phyloP scores from a whole-genome alignment of 1,140 invertebrate genomes.

The Choristoneura fumiferana region DNA sequence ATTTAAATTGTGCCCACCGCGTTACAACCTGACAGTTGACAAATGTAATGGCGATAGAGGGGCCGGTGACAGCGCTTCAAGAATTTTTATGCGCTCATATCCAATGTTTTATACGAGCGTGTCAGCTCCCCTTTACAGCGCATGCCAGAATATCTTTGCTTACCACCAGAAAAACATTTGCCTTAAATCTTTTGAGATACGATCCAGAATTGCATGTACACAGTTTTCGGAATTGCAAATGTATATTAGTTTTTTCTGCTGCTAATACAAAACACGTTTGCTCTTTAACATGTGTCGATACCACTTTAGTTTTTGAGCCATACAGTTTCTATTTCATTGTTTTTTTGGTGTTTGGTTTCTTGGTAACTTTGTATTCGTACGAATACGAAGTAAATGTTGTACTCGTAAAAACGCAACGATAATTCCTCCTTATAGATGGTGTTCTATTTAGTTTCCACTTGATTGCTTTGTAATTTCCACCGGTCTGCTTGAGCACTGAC shows the following conservation, averaged over 20 bases:
- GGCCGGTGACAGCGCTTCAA: constrained; percentile 65
- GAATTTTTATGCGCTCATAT: constrained; percentile 77
- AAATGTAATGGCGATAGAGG: constrained; percentile 73
- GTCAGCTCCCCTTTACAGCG: constrained; percentile 61
- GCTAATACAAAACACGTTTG: constrained; percentile 8
- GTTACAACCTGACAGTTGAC: constrained; percentile 71
- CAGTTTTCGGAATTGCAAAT: background rate
- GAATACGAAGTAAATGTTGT: constrained; percentile 53
- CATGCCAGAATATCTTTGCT: constrained; percentile 32
- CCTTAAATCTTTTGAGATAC: constrained; percentile 7
- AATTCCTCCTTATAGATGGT: constrained; percentile 64
- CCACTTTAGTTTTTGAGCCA: background rate
- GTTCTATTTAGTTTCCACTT: constrained; percentile 70
- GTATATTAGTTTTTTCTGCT: constrained; percentile 5
- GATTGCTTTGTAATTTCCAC: constrained; percentile 53
- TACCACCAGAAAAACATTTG: background rate
- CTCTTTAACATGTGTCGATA: background rate
- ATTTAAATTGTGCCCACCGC: constrained; percentile 71
- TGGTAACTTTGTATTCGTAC: constrained; percentile 12
- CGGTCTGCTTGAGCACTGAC: constrained; percentile 44
- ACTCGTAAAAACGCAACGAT: constrained; percentile 64
- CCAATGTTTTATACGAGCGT: constrained; percentile 69
- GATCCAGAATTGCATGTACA: background rate
- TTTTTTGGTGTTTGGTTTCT: background rate
- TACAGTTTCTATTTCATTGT: background rate